Percentiles rank a stretch among this genome's conserved stretches.
These are phyloP conservation scores for Capreolus pygargus DNA, from an alignment of 2,113 vertebrate genomes.

Conservation along the genomic window DNA sequence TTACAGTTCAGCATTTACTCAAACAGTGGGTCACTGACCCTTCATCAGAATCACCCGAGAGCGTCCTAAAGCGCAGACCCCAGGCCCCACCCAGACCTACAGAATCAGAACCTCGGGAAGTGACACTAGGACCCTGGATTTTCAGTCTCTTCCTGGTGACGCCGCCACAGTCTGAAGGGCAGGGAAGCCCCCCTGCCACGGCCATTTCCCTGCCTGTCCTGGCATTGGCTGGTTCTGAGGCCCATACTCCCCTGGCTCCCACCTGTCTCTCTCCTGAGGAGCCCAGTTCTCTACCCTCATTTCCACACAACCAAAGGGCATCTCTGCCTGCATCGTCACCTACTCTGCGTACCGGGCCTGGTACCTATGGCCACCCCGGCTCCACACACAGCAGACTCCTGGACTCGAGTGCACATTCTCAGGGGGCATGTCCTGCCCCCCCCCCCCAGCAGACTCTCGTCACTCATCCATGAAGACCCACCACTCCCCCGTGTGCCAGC, in stretches of 20 bases:
- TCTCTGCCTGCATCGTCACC: not conserved
- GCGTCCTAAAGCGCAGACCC: not conserved
- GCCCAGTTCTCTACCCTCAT: no score
- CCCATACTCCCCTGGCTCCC: not conserved
- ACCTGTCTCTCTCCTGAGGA: not conserved
- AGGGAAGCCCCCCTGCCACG: accelerated
- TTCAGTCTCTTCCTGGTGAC: not conserved
- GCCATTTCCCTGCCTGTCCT: not conserved
- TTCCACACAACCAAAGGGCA: not conserved
- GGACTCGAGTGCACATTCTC: not conserved
- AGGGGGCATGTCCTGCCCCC: not conserved
- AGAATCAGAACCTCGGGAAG: not conserved
- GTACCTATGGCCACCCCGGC: accelerated
- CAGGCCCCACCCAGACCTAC: not conserved
- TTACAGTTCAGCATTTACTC: not conserved
- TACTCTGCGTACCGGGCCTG: accelerated
- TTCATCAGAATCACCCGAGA: not conserved
- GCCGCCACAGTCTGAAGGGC: not conserved
- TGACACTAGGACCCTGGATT: not conserved
- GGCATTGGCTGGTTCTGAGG: not conserved
- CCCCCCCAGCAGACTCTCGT: not conserved
- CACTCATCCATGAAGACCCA: not conserved
- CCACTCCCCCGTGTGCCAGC: not conserved
- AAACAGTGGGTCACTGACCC: not conserved
- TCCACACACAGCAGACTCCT: not conserved